Evolutionary conservation across 2,113 vertebrate species (phyloP).

Genomic region (Arizona elegans): DNA sequence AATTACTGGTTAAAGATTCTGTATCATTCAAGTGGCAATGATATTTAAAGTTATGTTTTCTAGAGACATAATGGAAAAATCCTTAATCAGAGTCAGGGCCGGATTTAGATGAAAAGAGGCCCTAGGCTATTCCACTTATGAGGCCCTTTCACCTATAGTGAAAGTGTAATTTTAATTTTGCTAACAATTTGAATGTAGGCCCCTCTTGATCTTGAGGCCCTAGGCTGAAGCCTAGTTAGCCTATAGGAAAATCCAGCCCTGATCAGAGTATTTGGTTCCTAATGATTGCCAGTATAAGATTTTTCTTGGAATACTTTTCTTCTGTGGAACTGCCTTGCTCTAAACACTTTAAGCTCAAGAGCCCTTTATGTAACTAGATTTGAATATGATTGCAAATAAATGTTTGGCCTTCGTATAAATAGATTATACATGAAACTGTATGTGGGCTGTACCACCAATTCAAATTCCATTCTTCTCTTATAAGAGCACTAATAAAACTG

Average conservation of each 20-base stretch:
- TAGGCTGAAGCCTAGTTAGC: too few species aligned
- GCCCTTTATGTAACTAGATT: not conserved
- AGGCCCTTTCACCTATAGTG: too few species aligned
- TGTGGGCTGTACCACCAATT: not conserved
- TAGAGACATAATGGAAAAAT: not conserved
- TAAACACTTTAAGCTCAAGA: not conserved
- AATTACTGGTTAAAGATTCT: not conserved
- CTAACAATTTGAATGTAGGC: too few species aligned
- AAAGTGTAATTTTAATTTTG: too few species aligned
- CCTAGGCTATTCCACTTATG: too few species aligned
- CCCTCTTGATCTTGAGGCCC: too few species aligned
- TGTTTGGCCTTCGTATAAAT: not conserved
- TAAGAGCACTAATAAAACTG: not conserved
- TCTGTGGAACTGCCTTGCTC: not conserved
- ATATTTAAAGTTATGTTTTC: not conserved
- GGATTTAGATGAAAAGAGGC: too few species aligned
- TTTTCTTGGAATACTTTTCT: not conserved
- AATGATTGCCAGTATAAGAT: not conserved
- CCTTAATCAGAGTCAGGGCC: not conserved
- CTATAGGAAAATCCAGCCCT: too few species aligned
- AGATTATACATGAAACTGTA: not conserved
- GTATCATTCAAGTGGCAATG: not conserved
- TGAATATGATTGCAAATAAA: not conserved
- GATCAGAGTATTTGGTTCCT: not conserved
- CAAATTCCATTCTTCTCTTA: not conserved